Base-by-base conservation (phyloP, 2,113 vertebrate genomes). In the Falcunculus frontatus region DNA sequence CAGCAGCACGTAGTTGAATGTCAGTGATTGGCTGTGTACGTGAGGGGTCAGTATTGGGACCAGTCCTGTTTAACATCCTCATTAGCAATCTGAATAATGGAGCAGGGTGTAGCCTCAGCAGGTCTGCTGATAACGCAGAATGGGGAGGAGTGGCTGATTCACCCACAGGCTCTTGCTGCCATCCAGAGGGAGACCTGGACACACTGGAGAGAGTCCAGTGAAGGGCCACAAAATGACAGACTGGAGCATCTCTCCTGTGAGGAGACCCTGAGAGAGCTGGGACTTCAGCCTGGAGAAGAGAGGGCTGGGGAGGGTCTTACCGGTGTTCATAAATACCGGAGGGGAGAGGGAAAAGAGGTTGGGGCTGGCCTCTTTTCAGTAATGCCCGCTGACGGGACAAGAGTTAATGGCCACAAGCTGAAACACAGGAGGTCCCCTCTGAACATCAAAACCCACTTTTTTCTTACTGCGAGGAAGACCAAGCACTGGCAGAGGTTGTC, bases 1-100 rank as follows among this genome's bases (percentile, higher is more conserved):
- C 41, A 79, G 62, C 1, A 0, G 6, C 1, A 0, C 0, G 0
- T 27, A 35, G 25, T 6, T 83, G 32, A 15, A 59, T 33, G 13
- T 62, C 29, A 29, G 0, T 44, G 33, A 47, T 14, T 37, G 22
- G 3, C 30, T 0, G 0, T 42, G 39, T 59, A 5, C 1, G 1
- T 44, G 20, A 44, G 15, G 19, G 19, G 4, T 79, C 70, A 26
- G 0, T 32, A 7, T 6, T 50, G 33, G 22, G 11, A 30, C 41
- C 29, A 18, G 11, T 72, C 7, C 16, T 72, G 11, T 63, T 67
- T 15, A 75, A 22, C 14, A 19, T 63, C n/a, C 59, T 63, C 33
- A 3, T 33, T 23, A 83, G 41, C 27, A 16, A 18, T 69, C 16
- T 62, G 52, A 27, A 19, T 52, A 46, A 10, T 60, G 52, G 37